Evolutionary conservation across 2,113 vertebrate species (phyloP).

Genomic region (Leptobrachium leishanense): DNA sequence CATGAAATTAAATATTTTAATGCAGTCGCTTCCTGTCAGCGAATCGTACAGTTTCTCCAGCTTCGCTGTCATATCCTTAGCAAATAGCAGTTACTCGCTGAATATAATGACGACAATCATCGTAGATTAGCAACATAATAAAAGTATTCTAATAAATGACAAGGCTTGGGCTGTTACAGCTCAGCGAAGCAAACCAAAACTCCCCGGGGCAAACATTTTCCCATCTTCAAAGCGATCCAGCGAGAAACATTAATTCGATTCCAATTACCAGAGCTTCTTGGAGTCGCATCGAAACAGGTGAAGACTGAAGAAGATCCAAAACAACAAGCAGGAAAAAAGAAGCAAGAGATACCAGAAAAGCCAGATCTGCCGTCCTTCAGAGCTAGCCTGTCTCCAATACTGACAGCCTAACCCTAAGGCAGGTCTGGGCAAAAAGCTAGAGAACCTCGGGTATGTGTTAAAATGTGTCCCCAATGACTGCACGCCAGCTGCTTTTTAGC

Average conservation of each 20-base stretch:
- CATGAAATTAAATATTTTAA: too few relatives aligned
- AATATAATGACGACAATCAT: slow-evolving; percentile 5
- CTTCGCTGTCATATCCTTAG: too few relatives aligned
- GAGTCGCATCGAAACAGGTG: slow-evolving; percentile 33
- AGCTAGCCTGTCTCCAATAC: background rate
- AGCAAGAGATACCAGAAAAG: slow-evolving; percentile 54
- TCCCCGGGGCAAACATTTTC: slow-evolving; percentile 39
- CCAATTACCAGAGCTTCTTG: slow-evolving; percentile 49
- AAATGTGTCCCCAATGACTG: background rate
- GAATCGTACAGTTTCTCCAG: too few relatives aligned
- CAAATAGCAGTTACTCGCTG: too few relatives aligned
- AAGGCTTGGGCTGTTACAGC: slow-evolving; percentile 11
- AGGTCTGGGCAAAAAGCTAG: background rate
- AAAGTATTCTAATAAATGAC: background rate
- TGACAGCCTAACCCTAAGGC: background rate
- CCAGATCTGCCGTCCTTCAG: background rate
- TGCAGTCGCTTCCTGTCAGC: too few relatives aligned
- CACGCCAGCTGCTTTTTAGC: too few relatives aligned
- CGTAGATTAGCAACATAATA: slow-evolving; percentile 30
- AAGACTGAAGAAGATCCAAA: slow-evolving; percentile 28
- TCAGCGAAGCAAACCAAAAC: slow-evolving; percentile 4
- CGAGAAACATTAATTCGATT: slow-evolving; percentile 18
- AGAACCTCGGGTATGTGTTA: background rate
- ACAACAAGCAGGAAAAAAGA: slow-evolving; percentile 59
- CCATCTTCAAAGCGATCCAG: slow-evolving; percentile 17